Evolutionary conservation across 2,888 invertebrate species (phyloP).

Genomic region (Oxycera nigricornis): DNA sequence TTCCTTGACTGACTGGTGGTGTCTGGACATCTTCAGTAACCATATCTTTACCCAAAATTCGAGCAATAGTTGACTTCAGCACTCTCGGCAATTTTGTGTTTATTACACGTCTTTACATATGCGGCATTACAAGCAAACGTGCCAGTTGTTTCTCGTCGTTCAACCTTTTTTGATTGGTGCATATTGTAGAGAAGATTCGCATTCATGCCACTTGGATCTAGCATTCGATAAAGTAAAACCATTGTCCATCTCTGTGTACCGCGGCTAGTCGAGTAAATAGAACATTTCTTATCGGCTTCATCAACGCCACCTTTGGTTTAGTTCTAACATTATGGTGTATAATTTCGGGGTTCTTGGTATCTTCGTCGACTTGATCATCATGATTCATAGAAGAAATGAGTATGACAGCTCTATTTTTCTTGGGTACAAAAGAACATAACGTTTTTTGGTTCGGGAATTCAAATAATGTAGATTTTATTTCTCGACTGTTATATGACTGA

Average conservation of each 20-base stretch:
- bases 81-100: neutral
- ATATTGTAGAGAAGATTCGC: neutral
- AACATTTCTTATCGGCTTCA: conserved; percentile 27
- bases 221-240: neutral
- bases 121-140: neutral
- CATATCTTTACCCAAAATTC: too few species aligned
- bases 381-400: conserved; percentile 2
- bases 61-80: too few species aligned
- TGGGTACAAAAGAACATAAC: neutral
- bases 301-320: neutral
- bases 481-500: neutral
- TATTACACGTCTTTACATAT: neutral
- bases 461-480: neutral
- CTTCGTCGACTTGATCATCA: neutral
- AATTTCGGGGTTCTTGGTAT: neutral
- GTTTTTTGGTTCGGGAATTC: neutral
- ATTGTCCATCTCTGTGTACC: neutral
- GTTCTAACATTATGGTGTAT: neutral
- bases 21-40: too few species aligned
- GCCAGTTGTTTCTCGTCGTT: neutral
- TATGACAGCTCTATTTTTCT: neutral
- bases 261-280: neutral
- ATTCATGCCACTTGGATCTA: neutral
- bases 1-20: too few species aligned
- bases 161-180: neutral